These are phyloP conservation scores for Osmoderma eremita DNA, from an alignment of 2,888 invertebrate species.

Conservation along the genomic window DNA sequence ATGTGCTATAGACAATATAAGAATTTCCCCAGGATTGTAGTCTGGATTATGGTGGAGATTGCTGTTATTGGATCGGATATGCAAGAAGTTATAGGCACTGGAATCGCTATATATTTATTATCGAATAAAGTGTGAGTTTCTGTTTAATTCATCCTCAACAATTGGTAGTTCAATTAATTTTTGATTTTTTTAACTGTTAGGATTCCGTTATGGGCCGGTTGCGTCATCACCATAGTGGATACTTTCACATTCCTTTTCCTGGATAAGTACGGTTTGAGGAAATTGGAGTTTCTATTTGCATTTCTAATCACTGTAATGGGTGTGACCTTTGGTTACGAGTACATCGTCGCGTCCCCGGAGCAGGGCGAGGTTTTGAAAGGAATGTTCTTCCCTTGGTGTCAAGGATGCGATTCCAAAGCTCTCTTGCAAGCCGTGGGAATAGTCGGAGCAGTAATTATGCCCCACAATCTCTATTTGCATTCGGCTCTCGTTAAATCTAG, in stretches of 20 bases:
- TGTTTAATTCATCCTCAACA: background rate
- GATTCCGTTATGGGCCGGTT: conserved; percentile 82
- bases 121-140: conserved; percentile 78
- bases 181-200: conserved; percentile 58
- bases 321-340: conserved; percentile 88
- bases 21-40: conserved; percentile 75
- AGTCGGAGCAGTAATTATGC: conserved; percentile 87
- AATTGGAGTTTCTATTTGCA: conserved; percentile 84
- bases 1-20: conserved; percentile 82
- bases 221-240: conserved; percentile 83
- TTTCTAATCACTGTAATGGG: conserved; percentile 86
- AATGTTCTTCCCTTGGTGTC: conserved; percentile 82
- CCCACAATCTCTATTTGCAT: conserved; percentile 89
- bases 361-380: conserved; percentile 77
- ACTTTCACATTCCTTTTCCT: conserved; percentile 88
- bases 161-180: background rate
- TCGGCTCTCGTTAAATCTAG: conserved; percentile 90
- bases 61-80: conserved; percentile 92
- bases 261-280: conserved; percentile 84
- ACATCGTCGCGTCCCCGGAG: conserved; percentile 75
- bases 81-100: conserved; percentile 93
- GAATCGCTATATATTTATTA: conserved; percentile 84
- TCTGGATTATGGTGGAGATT: conserved; percentile 92
- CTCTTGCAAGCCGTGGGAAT: conserved; percentile 82
- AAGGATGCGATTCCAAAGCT: conserved; percentile 72